Percentiles rank a stretch among this genome's conserved stretches.
Conservation (phyloP, 92 coral and sea anemone genomes). For the Phenganax stokvisi region DNA sequence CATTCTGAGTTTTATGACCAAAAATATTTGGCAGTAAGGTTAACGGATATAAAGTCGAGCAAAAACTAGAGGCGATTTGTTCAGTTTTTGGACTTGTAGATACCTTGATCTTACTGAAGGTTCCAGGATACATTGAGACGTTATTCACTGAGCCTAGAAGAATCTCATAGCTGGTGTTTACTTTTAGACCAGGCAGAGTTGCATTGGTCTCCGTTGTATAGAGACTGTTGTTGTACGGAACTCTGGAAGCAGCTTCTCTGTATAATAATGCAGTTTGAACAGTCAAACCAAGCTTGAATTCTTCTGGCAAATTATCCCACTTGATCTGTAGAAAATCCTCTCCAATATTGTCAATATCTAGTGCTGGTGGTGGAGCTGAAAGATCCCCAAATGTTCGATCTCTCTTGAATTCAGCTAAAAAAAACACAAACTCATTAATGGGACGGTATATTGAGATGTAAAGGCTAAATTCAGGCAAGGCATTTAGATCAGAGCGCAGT, state of each 20-base stretch:
- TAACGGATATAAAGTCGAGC: background rate
- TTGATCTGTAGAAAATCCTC: background rate
- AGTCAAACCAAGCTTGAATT: background rate
- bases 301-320: conserved; percentile 12
- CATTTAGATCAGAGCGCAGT: too few relatives aligned
- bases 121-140: background rate
- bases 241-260: background rate
- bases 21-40: conserved; percentile 1
- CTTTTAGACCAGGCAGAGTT: background rate
- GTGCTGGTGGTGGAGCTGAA: conserved; percentile 22
- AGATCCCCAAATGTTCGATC: conserved; percentile 11
- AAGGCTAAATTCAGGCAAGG: too few relatives aligned
- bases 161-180: background rate
- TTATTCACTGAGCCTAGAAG: conserved; percentile 8
- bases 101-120: background rate
- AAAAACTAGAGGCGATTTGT: background rate
- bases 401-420: conserved; percentile 4
- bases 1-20: background rate
- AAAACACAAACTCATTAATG: background rate
- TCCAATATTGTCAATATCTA: background rate
- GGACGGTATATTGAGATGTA: too few relatives aligned
- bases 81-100: background rate
- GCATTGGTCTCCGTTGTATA: background rate
- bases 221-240: background rate
- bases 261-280: conserved; percentile 5